Evolutionary conservation across 2,113 vertebrate species (phyloP).

Genomic region (Sisor rabdophorus): DNA sequence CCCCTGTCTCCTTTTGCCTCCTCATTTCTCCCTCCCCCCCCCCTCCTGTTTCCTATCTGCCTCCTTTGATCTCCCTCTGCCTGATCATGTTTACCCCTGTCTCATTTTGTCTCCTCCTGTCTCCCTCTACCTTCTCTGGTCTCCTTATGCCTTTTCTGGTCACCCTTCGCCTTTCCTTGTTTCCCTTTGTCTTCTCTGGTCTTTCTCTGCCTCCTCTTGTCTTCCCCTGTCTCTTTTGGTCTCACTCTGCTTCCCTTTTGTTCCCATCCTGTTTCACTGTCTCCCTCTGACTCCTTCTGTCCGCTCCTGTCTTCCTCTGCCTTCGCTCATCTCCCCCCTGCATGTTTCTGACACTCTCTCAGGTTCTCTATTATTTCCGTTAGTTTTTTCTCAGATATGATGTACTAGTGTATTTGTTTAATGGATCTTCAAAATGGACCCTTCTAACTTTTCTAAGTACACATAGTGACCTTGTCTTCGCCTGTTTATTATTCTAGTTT

Average conservation of each 20-base stretch:
- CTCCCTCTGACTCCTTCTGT: no score
- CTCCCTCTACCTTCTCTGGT: conserved; percentile 13
- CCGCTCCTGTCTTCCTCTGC: conserved; percentile 32
- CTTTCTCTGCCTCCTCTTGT: conserved; percentile 55
- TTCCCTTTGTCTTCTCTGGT: no score
- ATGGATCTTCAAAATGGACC: conserved; percentile 44
- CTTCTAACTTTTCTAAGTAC: conserved; percentile 2
- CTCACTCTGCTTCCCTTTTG: no score
- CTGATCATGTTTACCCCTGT: no score
- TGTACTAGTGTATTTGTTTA: conserved; percentile 53
- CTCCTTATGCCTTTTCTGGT: no score
- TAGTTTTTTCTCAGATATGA: conserved; percentile 40
- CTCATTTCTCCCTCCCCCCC: no score
- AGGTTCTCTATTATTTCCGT: conserved; percentile 43
- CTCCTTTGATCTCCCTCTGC: no score
- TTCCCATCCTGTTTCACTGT: no score
- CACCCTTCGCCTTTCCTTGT: no score
- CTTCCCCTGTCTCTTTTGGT: conserved; percentile 24
- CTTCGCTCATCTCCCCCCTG: conserved; percentile 50
- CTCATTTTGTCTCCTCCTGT: conserved; percentile 54
- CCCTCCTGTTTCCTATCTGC: conserved; percentile 6
- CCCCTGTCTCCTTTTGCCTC: conserved; percentile 45
- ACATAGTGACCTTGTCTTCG: conserved; percentile 3
- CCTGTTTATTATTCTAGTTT: not conserved
- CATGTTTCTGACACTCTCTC: conserved; percentile 42